Conservation (phyloP, 2,797 vertebrate species). For the Myiotriccus ornatus region DNA sequence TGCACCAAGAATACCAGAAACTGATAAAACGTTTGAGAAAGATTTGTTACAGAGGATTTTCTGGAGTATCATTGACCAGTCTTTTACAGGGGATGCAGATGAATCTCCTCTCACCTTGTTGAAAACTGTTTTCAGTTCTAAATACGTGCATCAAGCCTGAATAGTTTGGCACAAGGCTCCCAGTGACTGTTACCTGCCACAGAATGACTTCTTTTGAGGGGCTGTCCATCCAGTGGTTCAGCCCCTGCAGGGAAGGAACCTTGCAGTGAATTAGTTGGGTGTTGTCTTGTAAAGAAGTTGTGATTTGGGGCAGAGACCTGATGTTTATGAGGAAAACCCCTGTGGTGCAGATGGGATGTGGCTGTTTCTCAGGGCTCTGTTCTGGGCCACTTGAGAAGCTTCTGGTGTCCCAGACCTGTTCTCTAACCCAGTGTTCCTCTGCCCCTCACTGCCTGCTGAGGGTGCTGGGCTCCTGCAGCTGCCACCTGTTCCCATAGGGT, state of each 20-base stretch:
- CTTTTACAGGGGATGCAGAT: not conserved
- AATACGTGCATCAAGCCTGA: too few species aligned
- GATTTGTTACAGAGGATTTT: not conserved
- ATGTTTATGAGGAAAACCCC: not conserved
- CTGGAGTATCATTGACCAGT: not conserved
- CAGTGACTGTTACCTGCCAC: rapidly evolving
- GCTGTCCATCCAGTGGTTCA: not conserved
- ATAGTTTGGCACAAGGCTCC: not conserved
- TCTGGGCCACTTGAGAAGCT: not conserved
- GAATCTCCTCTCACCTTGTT: not conserved
- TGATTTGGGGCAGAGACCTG: not conserved
- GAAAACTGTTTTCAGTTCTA: not conserved
- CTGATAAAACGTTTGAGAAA: not conserved
- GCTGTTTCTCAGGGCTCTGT: not conserved
- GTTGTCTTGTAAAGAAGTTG: not conserved
- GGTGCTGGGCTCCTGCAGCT: not conserved
- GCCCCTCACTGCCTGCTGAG: not conserved
- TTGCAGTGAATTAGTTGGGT: not conserved
- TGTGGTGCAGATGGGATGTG: not conserved
- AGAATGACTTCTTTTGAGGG: not conserved
- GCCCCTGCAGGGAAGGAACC: not conserved
- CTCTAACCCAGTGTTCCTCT: not conserved
- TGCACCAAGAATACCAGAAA: not conserved
- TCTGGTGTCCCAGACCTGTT: not conserved
- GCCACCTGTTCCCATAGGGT: not conserved